A percentile compares a stretch with the other conserved stretches of the same genome.
Evolutionary conservation across 2,113 vertebrate species (phyloP).

Genomic region (Anguilla rostrata): DNA sequence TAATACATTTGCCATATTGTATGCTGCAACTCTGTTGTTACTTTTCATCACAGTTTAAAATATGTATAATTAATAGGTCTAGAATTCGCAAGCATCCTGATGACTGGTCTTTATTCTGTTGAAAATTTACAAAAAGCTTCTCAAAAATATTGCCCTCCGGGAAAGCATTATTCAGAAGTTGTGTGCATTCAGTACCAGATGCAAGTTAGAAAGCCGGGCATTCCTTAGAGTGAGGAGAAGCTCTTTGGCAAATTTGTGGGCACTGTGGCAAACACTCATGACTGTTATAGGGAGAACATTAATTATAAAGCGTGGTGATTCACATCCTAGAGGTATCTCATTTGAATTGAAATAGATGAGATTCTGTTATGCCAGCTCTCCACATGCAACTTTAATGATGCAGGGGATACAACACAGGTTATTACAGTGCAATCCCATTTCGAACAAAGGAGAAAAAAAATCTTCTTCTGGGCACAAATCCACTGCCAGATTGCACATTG

Average conservation of each 20-base stretch:
- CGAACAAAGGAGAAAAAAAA: background rate
- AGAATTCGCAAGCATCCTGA: background rate
- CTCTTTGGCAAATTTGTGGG: background rate
- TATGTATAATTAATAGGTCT: background rate
- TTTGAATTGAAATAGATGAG: background rate
- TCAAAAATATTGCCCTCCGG: background rate
- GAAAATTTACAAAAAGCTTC: background rate
- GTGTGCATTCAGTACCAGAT: background rate
- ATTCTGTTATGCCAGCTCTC: background rate
- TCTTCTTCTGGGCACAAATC: background rate
- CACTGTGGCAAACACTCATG: background rate
- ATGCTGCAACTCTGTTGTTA: background rate
- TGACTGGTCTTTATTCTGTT: background rate
- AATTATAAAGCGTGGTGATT: conserved; percentile 7
- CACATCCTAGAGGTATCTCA: background rate
- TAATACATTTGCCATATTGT: conserved; percentile 7
- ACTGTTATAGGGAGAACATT: background rate
- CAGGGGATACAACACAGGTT: background rate
- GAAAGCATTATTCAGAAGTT: background rate
- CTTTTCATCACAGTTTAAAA: conserved; percentile 14
- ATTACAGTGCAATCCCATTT: background rate
- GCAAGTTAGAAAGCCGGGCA: background rate
- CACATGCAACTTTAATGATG: background rate
- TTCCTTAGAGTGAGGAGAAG: background rate
- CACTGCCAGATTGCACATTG: no score